Base-by-base conservation (phyloP, 2,113 vertebrate species). In the Toxotes jaculatrix region DNA sequence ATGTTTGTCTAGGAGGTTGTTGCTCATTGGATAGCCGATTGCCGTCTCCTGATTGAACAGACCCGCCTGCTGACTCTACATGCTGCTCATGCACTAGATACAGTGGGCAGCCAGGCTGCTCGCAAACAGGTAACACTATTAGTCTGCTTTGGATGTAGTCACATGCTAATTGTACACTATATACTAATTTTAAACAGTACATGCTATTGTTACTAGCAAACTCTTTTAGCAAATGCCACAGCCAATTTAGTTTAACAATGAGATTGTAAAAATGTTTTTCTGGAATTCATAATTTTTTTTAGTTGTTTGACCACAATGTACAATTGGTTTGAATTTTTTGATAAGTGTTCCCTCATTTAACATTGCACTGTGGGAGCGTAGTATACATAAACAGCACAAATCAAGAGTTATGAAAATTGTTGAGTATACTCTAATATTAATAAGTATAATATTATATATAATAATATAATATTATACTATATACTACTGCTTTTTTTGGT, bases 1-100 rank as follows among this genome's bases (percentile, higher is more conserved):
- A 1, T 57, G 7, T 62, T 34, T 72, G 11, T 64, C 0, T 43
- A 99, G 98, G 98, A 99, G 55, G 97, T 96, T 0, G 89, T 99
- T 43, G 96, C 97, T n/a, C 98, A 99, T 90, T 97, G 97, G 97
- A 97, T 98, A 12, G 97, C 97, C 0, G 96, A 99, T 69, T 97
- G 97, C 59, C 96, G 96, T 55, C 95, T 99, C n/a, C 85, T 94
- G 84, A 97, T 98, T 4, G 96, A 98, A 16, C 95, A 98, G 91
- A 96, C 97, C 2, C 95, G 97, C 21, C 90, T 99, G 85, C 92
- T 99, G 71, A 97, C 95, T 0, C 91, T 98, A 0, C 92, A 94
- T n/a, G 96, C 97, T 1, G 98, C 97, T 66, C 90, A 91, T 64
- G 93, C 79, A 66, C 93, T 99, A 0, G 97, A 99, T 36, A 85